phyloP scores from a whole-genome alignment of 2,797 vertebrate genomes.

The Sebastes matsubarae region DNA sequence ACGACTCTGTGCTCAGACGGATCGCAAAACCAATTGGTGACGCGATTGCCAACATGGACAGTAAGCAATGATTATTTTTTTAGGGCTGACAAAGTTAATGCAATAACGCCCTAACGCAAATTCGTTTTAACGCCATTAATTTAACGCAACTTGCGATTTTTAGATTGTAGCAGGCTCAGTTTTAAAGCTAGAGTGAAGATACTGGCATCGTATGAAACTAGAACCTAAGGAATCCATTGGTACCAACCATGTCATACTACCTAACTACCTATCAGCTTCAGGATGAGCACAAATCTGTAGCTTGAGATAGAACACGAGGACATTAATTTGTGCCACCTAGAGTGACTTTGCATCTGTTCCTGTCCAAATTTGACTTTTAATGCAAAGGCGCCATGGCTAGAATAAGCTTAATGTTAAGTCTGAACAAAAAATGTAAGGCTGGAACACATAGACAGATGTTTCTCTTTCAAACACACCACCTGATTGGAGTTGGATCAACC shows the following conservation, averaged over 20 bases:
- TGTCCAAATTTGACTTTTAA: neutral
- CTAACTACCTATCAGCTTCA: neutral
- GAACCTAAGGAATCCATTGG: too few relatives aligned
- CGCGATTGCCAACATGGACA: neutral
- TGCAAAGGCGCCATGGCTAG: fast-evolving
- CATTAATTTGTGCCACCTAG: neutral
- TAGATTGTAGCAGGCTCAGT: too few relatives aligned
- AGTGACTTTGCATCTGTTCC: neutral
- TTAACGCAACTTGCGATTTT: too few relatives aligned
- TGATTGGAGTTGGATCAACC: neutral
- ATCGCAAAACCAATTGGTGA: neutral
- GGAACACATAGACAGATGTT: neutral
- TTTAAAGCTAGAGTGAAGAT: too few relatives aligned
- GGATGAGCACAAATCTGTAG: neutral
- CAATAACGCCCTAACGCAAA: fast-evolving
- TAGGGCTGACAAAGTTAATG: neutral
- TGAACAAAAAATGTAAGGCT: neutral
- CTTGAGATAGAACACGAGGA: fast-evolving
- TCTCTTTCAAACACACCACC: neutral
- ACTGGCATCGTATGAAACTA: fast-evolving
- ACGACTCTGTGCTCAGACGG: neutral
- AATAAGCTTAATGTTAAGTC: neutral
- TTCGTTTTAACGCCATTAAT: fast-evolving
- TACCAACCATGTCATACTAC: too few relatives aligned
- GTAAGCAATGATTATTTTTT: neutral